Evolutionary conservation across 2,113 vertebrate genomes (phyloP).

Genomic region (Dissostichus mawsoni): DNA sequence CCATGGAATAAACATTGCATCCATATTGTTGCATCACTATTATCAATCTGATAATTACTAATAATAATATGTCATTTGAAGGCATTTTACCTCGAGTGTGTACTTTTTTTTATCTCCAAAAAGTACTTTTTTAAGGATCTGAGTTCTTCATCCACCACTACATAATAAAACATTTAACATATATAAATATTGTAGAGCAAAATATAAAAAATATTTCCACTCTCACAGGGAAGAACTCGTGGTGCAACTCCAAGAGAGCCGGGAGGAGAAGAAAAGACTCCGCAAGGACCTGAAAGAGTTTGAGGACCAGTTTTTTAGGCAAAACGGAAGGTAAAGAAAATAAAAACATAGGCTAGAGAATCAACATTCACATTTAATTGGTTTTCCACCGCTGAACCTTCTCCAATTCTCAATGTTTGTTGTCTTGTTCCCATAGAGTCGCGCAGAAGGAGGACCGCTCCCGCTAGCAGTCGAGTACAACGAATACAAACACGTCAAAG

Average conservation of each 20-base stretch:
- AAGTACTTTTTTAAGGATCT: no score
- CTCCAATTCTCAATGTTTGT: not conserved
- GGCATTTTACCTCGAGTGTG: no score
- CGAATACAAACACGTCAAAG: conserved; percentile 97
- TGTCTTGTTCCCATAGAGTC: conserved; percentile 81
- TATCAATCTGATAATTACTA: not conserved
- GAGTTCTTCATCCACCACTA: not conserved
- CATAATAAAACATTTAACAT: not conserved
- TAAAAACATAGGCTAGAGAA: not conserved
- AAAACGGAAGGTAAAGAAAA: conserved; percentile 93
- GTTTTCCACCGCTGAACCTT: not conserved
- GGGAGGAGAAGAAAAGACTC: conserved; percentile 96
- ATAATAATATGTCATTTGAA: not conserved
- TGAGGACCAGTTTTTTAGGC: conserved; percentile 95
- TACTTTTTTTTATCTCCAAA: no score
- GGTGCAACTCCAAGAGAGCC: conserved; percentile 94
- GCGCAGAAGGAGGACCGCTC: conserved; percentile 96
- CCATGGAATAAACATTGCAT: not conserved
- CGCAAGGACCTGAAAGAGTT: conserved; percentile 96
- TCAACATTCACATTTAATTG: not conserved
- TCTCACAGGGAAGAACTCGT: conserved; percentile 90
- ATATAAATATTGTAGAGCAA: not conserved
- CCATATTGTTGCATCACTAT: not conserved
- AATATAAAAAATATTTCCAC: not conserved
- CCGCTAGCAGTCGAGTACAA: conserved; percentile 94